Base-by-base conservation (phyloP, 2,113 vertebrate genomes). In the Dolichallabes microphthalmus region DNA sequence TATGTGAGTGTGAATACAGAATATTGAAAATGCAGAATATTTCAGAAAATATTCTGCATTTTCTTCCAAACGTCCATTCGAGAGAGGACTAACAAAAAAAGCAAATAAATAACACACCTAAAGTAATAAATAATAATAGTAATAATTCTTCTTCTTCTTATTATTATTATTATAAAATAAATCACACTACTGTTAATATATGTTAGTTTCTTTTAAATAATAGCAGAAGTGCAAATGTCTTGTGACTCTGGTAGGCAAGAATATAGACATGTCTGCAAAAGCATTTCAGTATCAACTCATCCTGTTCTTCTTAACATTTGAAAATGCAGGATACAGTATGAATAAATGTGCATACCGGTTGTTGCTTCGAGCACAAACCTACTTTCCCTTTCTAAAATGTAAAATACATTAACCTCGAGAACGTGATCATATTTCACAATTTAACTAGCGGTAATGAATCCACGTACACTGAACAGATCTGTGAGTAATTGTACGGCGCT, bases 381-480 rank as follows among this genome's bases (percentile, higher is more conserved):
- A 35, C 30, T 30, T 8, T 3, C 25, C 30, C 30, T 55, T 32
- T 27, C 53, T 1, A 9, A 77, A 27, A 17, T 77, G 50, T 20
- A 39, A 81, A 82, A 25, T 55, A 66, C 52, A 63, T 64, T 35
- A 15, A 81, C 66, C 73, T 82, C 11, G 1, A 82, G 55, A 82
- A 85, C 80, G 52, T 58, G 81, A 84, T 86, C 86, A 80, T 88
- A 86, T 87, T 90, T 90, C 76, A 86, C 71, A n/a, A 71, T 82
- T n/a, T 88, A 87, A 87, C 84, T 82, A 71, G 60, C 50, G 10
- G 80, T 85, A 86, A 88, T 90, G 88, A 90, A 90, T 88, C 84
- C 85, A 87, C 84, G 82, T 88, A 69, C 80, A 79, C 87, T 87
- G 87, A 74, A 85, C 66, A 85, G 79, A 85, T 86, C 68, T 83